Conservation (phyloP, 2,888 invertebrate species). For the Stenolophus ochropezus region DNA sequence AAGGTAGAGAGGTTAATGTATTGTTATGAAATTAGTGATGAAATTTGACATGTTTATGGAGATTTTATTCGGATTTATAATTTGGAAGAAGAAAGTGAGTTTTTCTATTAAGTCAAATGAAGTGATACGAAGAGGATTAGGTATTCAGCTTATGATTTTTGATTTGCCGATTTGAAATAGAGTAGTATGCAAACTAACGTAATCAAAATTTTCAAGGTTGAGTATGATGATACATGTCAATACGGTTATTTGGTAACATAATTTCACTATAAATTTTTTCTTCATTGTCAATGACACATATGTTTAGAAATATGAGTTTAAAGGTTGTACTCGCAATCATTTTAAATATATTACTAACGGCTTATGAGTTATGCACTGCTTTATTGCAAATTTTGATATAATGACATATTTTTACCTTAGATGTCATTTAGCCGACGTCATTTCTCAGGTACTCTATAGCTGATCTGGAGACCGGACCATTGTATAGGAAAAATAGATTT, state of each 20-base stretch:
- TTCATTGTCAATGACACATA: too few species aligned
- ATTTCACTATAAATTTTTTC: too few species aligned
- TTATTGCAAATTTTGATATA: too few species aligned
- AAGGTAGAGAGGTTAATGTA: slow-evolving; percentile 23
- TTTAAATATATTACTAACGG: too few species aligned
- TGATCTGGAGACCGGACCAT: too few species aligned
- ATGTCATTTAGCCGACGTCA: too few species aligned
- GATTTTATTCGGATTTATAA: slow-evolving; percentile 9
- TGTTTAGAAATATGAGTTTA: too few species aligned
- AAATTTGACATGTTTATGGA: slow-evolving; percentile 10
- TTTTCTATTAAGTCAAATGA: background rate
- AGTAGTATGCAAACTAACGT: background rate
- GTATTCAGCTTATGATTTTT: background rate
- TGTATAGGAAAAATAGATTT: too few species aligned
- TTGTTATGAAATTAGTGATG: slow-evolving; percentile 14
- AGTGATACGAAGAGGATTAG: background rate
- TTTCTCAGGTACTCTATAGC: too few species aligned
- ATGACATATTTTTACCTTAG: too few species aligned
- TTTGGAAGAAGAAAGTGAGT: background rate
- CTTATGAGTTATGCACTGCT: too few species aligned
- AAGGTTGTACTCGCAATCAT: too few species aligned
- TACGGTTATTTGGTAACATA: background rate
- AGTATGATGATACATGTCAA: background rate
- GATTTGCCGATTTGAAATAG: background rate
- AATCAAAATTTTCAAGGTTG: background rate